phyloP scores from a whole-genome alignment of 1,140 invertebrate species.

The Drosophila melanica region DNA sequence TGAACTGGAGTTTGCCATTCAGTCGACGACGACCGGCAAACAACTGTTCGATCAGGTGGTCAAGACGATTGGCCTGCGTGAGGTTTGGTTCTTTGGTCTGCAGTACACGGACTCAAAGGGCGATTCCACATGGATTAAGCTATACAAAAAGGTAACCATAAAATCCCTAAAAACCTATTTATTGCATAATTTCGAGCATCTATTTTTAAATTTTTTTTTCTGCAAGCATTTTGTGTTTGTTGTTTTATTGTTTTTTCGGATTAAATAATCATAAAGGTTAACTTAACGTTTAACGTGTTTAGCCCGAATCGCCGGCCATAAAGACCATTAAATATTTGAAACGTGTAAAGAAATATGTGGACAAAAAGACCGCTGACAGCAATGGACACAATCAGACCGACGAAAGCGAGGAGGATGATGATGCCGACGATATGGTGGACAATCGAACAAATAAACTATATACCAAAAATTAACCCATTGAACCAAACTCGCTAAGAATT shows the following conservation, averaged over 20 bases:
- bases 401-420: slow-evolving; percentile 84
- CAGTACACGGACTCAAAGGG: slow-evolving; percentile 99
- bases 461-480: too few relatives aligned
- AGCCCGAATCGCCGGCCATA: slow-evolving; percentile 81
- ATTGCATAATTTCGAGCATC: too few relatives aligned
- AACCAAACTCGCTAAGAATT: neutral
- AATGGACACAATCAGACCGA: slow-evolving; percentile 67
- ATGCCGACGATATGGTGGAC: slow-evolving; percentile 87
- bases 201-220: slow-evolving; percentile 13
- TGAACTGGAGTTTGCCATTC: slow-evolving; percentile 99
- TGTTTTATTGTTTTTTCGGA: neutral
- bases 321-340: slow-evolving; percentile 83
- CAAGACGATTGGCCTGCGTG: slow-evolving; percentile 99
- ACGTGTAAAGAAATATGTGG: slow-evolving; percentile 83
- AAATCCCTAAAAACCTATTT: too few relatives aligned
- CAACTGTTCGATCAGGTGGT: slow-evolving; percentile 99
- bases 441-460: slow-evolving; percentile 1
- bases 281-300: slow-evolving; percentile 25
- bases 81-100: slow-evolving; percentile 99
- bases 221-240: neutral
- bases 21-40: slow-evolving; percentile 99
- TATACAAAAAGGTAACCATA: slow-evolving; percentile 97
- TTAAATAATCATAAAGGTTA: slow-evolving; percentile 20
- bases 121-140: slow-evolving; percentile 99
- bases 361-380: slow-evolving; percentile 77